Base-by-base conservation (phyloP, 2,113 vertebrate genomes). In the Pholis gunnellus region DNA sequence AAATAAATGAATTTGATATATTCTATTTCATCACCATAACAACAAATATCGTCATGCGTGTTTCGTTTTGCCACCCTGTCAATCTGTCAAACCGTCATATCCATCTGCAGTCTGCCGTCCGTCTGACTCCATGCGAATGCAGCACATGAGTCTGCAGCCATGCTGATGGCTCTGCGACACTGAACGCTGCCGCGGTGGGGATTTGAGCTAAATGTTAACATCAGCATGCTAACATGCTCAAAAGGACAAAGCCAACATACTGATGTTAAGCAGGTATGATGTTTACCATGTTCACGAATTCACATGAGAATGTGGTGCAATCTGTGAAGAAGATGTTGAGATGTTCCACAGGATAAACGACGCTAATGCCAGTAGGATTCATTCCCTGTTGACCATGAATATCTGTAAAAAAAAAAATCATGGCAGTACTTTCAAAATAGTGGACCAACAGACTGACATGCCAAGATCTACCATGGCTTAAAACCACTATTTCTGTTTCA, bases 401-500 rank as follows among this genome's bases (percentile, higher is more conserved):
- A 22, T 22, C n/a, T 54, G 20, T 6, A 10, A 4, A 63, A 36
- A 9, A 36, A 9, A 18, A 18, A 20, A 20, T 25, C 13, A 50
- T 13, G 15, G 4, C 2, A 64, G 36, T 11, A 3, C 15, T 9
- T 66, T 10, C 48, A 20, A 11, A 63, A 60, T 38, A 61, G 40
- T 48, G 5, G 15, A 67, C 34, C 17, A 20, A 69, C 44, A 46
- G 9, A 56, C 22, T 11, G 9, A 10, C 10, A 56, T 56, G 15
- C 44, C 44, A 17, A 48, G 44, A 13, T 38, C 44, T 22, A 6
- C 2, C 7, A 27, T 17, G 8, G 11, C 57, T 44, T 46, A 44
- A 64, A 73, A 74, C 52, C 27, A 67, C 15, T 27, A 6, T 63
- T 56, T 46, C 27, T 50, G 25, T 27, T 61, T 60, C n/a, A 59